Percentiles rank a stretch among this genome's conserved stretches.
These are phyloP conservation scores for Hoplostethus atlanticus DNA, from an alignment of 2,797 vertebrate species.

Conservation along the genomic window DNA sequence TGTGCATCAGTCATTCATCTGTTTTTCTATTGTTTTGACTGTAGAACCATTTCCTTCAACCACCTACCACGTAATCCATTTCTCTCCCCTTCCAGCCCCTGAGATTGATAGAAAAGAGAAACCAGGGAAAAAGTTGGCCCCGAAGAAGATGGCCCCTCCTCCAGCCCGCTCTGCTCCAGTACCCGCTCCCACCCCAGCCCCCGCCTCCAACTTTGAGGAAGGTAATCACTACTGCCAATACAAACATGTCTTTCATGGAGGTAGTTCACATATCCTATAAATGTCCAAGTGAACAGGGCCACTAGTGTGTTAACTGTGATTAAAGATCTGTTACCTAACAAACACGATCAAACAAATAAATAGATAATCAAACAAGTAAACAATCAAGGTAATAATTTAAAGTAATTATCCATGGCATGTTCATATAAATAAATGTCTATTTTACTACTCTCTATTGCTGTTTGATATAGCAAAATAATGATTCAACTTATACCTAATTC, in stretches of 20 bases:
- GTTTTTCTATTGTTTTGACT: no score
- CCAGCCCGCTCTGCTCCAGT: slow-evolving; percentile 30
- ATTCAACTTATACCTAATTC: not conserved
- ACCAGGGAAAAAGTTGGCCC: slow-evolving; percentile 67
- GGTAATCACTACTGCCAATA: slow-evolving; percentile 46
- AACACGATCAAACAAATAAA: not conserved
- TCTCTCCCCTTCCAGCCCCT: slow-evolving; percentile 69
- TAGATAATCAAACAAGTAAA: not conserved
- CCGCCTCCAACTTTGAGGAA: slow-evolving; percentile 72
- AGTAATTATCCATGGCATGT: not conserved
- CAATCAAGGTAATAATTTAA: not conserved
- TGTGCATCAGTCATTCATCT: not conserved
- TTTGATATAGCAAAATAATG: no score
- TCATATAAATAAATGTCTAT: not conserved
- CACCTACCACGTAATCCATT: not conserved
- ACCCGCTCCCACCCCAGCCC: not conserved
- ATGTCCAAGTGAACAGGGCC: not conserved
- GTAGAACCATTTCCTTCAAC: not conserved
- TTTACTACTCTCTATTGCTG: not conserved
- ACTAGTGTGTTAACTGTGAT: no score
- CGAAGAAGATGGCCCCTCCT: slow-evolving; percentile 53
- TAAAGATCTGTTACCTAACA: no score
- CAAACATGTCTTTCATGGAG: slow-evolving; percentile 1
- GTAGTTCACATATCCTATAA: not conserved
- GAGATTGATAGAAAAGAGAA: slow-evolving; percentile 81